These are phyloP conservation scores for Hymenochirus boettgeri DNA, from an alignment of 2,113 vertebrate genomes.

Conservation along the genomic window DNA sequence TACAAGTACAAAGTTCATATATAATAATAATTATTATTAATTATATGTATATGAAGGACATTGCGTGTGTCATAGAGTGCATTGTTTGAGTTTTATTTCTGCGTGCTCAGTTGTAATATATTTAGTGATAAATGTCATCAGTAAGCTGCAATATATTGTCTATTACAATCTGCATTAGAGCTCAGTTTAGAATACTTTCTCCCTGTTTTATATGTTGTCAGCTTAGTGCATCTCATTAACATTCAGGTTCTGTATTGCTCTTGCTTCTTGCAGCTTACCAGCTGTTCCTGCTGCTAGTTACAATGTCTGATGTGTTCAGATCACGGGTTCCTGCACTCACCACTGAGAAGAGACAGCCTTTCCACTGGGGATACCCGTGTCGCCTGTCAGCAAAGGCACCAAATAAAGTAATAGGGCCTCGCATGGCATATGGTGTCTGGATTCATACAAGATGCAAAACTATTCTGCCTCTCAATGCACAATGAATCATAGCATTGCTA, in stretches of 20 bases:
- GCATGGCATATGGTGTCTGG: conserved; percentile 99
- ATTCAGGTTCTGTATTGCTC: conserved; percentile 69
- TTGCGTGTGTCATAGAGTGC: too few relatives aligned
- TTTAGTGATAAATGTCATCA: too few relatives aligned
- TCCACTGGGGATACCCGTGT: conserved; percentile 81
- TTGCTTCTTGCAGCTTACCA: conserved; percentile 84
- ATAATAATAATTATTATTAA: too few relatives aligned
- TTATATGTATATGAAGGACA: too few relatives aligned
- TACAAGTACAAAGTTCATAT: too few relatives aligned
- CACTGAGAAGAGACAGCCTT: conserved; percentile 64
- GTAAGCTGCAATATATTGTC: too few relatives aligned
- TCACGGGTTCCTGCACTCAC: conserved; percentile 69
- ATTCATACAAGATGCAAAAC: conserved; percentile 98
- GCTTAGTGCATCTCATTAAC: conserved; percentile 79
- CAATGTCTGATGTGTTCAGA: conserved; percentile 90
- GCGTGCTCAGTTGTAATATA: too few relatives aligned
- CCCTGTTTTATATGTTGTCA: conserved; percentile 47
- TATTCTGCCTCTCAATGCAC: conserved; percentile 89
- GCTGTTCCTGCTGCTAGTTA: conserved; percentile 93
- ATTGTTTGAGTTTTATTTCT: too few relatives aligned
- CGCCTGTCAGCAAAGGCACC: conserved; percentile 81
- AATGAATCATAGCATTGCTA: conserved; percentile 99
- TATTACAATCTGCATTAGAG: too few relatives aligned
- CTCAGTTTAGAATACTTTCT: conserved; percentile 43
- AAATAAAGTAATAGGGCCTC: conserved; percentile 86